A percentile compares a stretch with the other conserved stretches of the same genome.
phyloP scores from a whole-genome alignment of 2,797 vertebrate genomes.

The Falco concolor region DNA sequence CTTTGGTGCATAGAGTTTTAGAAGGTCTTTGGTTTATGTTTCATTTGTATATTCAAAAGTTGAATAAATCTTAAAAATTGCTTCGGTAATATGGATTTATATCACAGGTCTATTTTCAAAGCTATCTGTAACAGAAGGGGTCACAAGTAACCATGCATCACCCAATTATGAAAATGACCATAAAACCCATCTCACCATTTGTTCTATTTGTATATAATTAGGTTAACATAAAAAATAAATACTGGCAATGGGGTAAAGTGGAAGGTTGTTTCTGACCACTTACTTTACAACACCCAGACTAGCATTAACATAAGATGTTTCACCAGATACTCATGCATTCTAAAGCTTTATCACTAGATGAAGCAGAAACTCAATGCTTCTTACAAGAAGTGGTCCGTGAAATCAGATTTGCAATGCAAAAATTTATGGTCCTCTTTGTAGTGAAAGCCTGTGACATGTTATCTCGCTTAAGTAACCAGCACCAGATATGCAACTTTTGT shows the following conservation, averaged over 20 bases:
- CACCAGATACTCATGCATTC: conserved; percentile 38
- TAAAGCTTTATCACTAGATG: conserved; percentile 42
- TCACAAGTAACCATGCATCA: conserved; percentile 11
- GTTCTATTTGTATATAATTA: not conserved
- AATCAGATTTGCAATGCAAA: conserved; percentile 67
- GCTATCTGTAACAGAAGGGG: not conserved
- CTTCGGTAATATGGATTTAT: not conserved
- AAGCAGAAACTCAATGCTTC: conserved; percentile 57
- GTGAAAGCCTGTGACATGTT: conserved; percentile 42
- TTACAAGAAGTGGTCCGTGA: conserved; percentile 52
- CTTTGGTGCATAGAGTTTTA: not conserved
- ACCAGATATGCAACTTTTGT: conserved; percentile 53
- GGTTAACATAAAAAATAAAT: conserved; percentile 5
- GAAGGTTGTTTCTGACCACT: conserved; percentile 9
- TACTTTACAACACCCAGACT: not conserved
- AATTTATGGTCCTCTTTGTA: conserved; percentile 44
- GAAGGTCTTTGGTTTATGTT: not conserved
- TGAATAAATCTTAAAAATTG: conserved; percentile 26
- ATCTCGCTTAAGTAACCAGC: conserved; percentile 34
- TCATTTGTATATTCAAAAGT: not conserved
- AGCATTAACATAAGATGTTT: conserved; percentile 41
- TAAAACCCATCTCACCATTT: not conserved
- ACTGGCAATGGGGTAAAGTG: not conserved
- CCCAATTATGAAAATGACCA: not conserved
- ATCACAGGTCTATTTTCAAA: conserved; percentile 26